phyloP scores from a whole-genome alignment of 2,888 invertebrate species.

The Nomada fucata region DNA sequence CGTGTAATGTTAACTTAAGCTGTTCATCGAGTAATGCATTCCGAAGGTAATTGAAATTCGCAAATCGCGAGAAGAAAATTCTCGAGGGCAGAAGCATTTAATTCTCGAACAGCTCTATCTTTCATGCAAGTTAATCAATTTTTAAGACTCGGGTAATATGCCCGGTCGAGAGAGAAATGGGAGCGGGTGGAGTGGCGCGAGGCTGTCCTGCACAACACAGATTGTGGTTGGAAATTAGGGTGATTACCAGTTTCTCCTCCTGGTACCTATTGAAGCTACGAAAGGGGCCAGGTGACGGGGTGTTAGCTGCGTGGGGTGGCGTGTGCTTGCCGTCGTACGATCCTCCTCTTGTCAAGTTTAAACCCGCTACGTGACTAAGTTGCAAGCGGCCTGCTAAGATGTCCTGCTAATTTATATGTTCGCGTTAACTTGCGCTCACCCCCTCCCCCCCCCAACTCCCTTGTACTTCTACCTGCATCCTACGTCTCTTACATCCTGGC shows the following conservation, averaged over 20 bases:
- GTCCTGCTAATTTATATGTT: constrained; percentile 84
- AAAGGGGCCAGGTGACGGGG: constrained; percentile 69
- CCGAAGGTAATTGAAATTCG: neutral
- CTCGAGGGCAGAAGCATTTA: no score
- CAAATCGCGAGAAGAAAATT: neutral
- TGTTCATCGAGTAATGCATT: no score
- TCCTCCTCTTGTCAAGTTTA: constrained; percentile 83
- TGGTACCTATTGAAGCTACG: constrained; percentile 46
- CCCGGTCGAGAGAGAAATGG: neutral
- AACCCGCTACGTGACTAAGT: constrained; percentile 84
- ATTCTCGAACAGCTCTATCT: neutral
- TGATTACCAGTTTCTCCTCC: constrained; percentile 46
- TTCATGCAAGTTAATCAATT: neutral
- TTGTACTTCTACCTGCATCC: constrained; percentile 64
- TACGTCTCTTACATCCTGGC: constrained; percentile 59
- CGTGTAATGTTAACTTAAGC: no score
- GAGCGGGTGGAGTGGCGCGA: neutral
- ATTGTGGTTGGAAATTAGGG: constrained; percentile 50
- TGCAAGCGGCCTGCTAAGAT: constrained; percentile 84
- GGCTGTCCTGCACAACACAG: constrained; percentile 3
- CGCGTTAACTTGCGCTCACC: constrained; percentile 81
- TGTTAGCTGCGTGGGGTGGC: constrained; percentile 55
- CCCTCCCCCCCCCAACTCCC: constrained; percentile 54
- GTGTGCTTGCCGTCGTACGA: constrained; percentile 71
- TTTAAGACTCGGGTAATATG: neutral